Conservation (phyloP, 2,797 vertebrate genomes). For the Acomys russatus region DNA sequence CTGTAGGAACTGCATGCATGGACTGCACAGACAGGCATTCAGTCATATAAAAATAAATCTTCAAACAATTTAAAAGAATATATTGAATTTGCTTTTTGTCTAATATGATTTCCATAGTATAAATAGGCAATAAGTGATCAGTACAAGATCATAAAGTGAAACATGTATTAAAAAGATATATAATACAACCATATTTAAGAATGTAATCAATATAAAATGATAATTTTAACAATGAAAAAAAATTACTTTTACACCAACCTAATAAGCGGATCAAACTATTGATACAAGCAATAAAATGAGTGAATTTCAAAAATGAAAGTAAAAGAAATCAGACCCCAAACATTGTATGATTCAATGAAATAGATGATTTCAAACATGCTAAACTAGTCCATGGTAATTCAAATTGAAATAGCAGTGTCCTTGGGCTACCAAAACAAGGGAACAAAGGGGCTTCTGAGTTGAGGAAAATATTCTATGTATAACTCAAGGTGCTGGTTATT, state of each 20-base stretch:
- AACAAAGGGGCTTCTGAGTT: background rate
- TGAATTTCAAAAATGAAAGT: constrained; percentile 42
- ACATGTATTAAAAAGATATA: background rate
- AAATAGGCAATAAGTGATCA: background rate
- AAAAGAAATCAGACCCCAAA: background rate
- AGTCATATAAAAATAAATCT: background rate
- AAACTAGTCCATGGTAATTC: constrained; percentile 6
- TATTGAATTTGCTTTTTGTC: background rate
- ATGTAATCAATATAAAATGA: background rate
- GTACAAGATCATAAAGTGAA: background rate
- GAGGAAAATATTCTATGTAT: background rate
- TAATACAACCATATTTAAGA: background rate
- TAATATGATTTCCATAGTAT: background rate
- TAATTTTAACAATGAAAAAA: background rate
- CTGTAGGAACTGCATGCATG: background rate
- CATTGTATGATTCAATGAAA: background rate
- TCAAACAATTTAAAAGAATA: background rate
- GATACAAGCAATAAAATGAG: background rate
- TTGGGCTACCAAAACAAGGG: background rate
- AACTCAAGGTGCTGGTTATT: background rate
- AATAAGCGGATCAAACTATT: background rate
- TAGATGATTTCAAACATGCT: background rate
- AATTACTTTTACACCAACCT: background rate
- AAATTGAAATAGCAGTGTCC: background rate
- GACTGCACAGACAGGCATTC: background rate